Evolutionary conservation across 2,797 vertebrate species (phyloP).

Genomic region (Clangula hyemalis): DNA sequence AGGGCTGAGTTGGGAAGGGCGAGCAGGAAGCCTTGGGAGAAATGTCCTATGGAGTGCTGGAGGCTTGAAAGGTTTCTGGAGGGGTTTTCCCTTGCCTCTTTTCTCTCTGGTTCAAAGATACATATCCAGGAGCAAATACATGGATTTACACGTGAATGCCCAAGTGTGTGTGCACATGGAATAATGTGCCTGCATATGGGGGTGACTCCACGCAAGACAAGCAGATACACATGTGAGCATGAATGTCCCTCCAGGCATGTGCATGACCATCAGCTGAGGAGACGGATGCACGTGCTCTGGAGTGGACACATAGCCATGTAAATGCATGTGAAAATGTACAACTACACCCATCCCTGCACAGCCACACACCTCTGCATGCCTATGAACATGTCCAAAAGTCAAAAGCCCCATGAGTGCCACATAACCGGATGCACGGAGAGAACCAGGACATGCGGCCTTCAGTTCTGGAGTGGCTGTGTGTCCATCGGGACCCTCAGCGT

Average conservation of each 20-base stretch:
- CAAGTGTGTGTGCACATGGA: background rate
- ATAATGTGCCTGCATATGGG: background rate
- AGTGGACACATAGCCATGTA: accelerated
- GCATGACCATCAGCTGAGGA: background rate
- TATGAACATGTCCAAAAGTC: background rate
- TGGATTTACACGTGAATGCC: accelerated
- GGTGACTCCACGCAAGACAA: background rate
- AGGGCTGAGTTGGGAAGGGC: background rate
- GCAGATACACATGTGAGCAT: background rate
- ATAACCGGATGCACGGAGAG: background rate
- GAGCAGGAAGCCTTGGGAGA: background rate
- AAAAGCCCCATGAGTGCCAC: background rate
- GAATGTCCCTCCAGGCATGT: background rate
- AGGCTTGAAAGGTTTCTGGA: background rate
- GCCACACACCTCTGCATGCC: accelerated
- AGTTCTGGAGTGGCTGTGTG: accelerated
- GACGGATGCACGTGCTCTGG: background rate
- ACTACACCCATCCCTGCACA: background rate
- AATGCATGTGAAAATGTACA: accelerated
- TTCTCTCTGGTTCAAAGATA: background rate
- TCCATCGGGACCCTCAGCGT: accelerated
- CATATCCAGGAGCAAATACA: background rate
- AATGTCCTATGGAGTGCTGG: accelerated
- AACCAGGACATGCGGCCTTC: accelerated
- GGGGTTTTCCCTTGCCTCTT: background rate